Base-by-base conservation (phyloP, 1,140 invertebrate species). In the Euura saliciscinereae region DNA sequence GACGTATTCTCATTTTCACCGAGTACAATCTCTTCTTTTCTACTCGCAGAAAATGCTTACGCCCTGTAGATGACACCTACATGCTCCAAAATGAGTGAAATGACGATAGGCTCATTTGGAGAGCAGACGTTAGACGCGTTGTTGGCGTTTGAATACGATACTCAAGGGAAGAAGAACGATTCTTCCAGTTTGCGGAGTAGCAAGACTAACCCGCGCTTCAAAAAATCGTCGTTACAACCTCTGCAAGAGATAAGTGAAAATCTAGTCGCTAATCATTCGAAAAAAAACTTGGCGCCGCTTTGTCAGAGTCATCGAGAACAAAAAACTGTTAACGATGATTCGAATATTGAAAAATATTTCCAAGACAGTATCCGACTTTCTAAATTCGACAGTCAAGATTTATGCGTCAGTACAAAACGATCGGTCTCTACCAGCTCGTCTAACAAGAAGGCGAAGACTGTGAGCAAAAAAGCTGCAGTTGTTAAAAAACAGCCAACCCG, bases 281-380 rank as follows among this genome's bases (percentile, higher is more conserved):
- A 59, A 59, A 59, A 59, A 3, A 59, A 59, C 13, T n/a, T 11
- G 10, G 8, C 51, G 51, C 51, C 51, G 3, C 28, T 28, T 28
- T 6, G 51, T n/a, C 10, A 4, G 13, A 59, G 13, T 3, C 3
- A 59, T n/a, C 13, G 3, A 11, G 3, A 8, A 59, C 10, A 59
- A 59, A 11, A 11, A n/a, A n/a, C 13, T 8, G 13, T n/a, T 0
- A 59, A 73, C n/a, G 72, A 77, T 45, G 44, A 70, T 7, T 77
- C 69, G 65, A 73, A 81, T 59, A 51, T 79, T 7, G 71, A 46
- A 8, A 76, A 77, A 73, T 78, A 79, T 72, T 76, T 79, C 43
- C 66, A 75, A 67, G 71, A 76, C 4, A 71, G 6, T 65, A 43
- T 66, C 42, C 43, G 66, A 28, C 6, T 69, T 28, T 75, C 71